Base-by-base conservation (phyloP, 2,888 invertebrate genomes). In the Microchrysa polita region DNA sequence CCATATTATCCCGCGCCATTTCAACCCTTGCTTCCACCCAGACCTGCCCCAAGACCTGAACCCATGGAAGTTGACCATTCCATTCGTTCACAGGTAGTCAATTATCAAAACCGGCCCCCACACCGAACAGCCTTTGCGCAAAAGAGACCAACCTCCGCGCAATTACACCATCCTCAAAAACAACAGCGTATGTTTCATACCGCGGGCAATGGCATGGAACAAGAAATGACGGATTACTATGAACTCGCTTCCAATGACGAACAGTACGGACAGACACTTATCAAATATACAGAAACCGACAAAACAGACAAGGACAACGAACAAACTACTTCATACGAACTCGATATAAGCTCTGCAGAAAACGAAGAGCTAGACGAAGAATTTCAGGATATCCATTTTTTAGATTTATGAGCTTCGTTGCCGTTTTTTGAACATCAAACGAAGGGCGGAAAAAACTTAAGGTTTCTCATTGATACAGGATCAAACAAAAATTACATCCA, bases 21-120 rank as follows among this genome's bases (percentile, higher is more conserved):
- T 48, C 48, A 4, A 48, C 57, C 57, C 12, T 16, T 4, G 2
- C 14, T 23, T 5, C 20, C 20, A 14, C 57, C 57, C 4, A 57
- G 20, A 57, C 57, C 57, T 16, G 16, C 57, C 12, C 57, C n/a
- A 2, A 57, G 57, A 23, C 57, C 57, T 5, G 57, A 57, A 23
- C 57, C 55, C n/a, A 57, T 57, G 57, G 57, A 57, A 5, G 57
- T 57, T 4, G 57, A 57, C 18, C n/a, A 18, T 4, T 57, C 57
- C 18, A 14, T 57, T 10, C 57, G 23, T 2, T 22, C 22, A 2
- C 20, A 18, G 4, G 2, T 57, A 18, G 57, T 57, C 1, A 18
- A 57, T 10, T 57, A 57, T 18, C 57, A 57, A 23, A 57, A 57
- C 16, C 12, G 57, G 2, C 57, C 57, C 20, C 20, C 12, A 14